Base-by-base conservation (phyloP, 2,113 vertebrate species). In the Misgurnus anguillicaudatus region DNA sequence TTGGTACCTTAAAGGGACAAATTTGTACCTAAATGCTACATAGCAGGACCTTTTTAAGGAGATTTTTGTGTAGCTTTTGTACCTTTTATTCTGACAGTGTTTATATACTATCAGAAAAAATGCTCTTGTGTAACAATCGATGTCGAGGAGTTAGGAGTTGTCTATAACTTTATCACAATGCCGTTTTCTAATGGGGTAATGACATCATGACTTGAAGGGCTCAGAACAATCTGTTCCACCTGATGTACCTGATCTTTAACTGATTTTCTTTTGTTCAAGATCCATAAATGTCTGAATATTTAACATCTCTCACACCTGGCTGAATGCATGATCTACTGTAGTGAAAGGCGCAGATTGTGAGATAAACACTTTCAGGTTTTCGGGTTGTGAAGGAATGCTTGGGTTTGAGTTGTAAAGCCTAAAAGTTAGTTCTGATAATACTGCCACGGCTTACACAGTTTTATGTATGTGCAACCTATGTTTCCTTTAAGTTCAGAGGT, bases 251-350 rank as follows among this genome's bases (percentile, higher is more conserved):
- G 71, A 78, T 73, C 62, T 36, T 62, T 73, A 66, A 66, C 31
- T 24, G 51, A 87, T 76, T 63, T 75, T 85, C 81, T 78, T 89
- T 87, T 85, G 89, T 88, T 86, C 86, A 88, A 87, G 87, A 86
- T 21, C 11, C 7, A 16, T 1, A 45, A 7, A 75, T 75, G 39
- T 41, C 69, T 80, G 79, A 86, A 51, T 63, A 55, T 74, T 58
- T 19, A 9, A 41, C 38, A 16, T 42, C 70, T 58, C 8, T 5
- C 53, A 13, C 31, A 8, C 31, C 51, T 73, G 36, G 51, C 6
- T 21, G 9, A 9, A 36, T 55, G 5, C 36, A 55, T 4, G 48
- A 14, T 55, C 6, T n/a, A n/a, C n/a, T n/a, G n/a, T n/a, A 19
- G 53, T n/a, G 5, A 57, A 6, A 19, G 2, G 9, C 17, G 5